Percentiles rank a stretch among this genome's conserved stretches.
Evolutionary conservation across 2,113 vertebrate species (phyloP).

Genomic region (Parus major): DNA sequence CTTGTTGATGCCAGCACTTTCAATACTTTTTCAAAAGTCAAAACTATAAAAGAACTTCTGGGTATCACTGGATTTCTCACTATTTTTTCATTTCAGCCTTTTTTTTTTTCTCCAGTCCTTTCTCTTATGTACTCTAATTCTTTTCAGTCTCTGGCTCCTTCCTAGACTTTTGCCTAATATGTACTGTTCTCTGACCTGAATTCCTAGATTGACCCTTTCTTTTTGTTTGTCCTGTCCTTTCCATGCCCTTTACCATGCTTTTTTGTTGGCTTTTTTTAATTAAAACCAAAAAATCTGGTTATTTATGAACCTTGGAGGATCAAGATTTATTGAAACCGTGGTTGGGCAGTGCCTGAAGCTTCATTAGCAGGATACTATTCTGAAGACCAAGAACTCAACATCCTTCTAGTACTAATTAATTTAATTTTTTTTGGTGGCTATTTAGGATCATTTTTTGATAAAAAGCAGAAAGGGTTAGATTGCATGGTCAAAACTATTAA

Average conservation of each 20-base stretch:
- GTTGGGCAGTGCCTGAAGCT: background rate
- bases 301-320: background rate
- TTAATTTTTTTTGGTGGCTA: background rate
- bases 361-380: background rate
- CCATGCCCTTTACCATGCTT: background rate
- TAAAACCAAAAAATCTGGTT: background rate
- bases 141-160: background rate
- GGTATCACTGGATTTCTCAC: background rate
- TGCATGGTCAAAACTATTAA: background rate
- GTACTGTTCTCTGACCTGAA: background rate
- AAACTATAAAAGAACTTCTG: background rate
- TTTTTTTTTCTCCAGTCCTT: background rate
- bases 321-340: background rate
- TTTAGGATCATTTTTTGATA: background rate
- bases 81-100: background rate
- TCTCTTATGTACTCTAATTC: background rate
- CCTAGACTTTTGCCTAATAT: background rate
- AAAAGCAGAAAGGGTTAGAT: background rate
- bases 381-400: background rate
- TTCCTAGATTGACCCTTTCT: background rate
- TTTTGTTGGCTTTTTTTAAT: too few relatives aligned
- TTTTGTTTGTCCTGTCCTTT: background rate
- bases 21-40: background rate
- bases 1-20: background rate
- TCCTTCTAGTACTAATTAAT: background rate